Evolutionary conservation across 2,113 vertebrate species (phyloP).

Genomic region (Eulemur macaco): DNA sequence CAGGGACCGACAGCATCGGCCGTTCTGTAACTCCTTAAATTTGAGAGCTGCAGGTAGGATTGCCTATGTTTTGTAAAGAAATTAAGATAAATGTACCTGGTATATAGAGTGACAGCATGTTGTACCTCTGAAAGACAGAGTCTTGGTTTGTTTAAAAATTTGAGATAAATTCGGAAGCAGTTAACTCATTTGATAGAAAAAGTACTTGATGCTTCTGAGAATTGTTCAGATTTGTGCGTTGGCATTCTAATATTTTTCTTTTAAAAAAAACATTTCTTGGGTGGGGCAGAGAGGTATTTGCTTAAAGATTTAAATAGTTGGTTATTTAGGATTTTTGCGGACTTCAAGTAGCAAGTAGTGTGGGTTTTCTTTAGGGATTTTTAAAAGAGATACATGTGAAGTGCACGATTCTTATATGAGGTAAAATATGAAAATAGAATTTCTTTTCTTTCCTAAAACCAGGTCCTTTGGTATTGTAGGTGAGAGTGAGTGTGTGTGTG

Average conservation of each 20-base stretch:
- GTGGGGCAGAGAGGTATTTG: slow-evolving; percentile 81
- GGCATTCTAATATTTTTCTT: slow-evolving; percentile 57
- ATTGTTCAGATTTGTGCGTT: slow-evolving; percentile 62
- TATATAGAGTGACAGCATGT: slow-evolving; percentile 10
- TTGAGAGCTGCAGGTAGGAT: slow-evolving; percentile 84
- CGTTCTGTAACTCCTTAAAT: slow-evolving; percentile 77
- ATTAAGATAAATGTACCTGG: slow-evolving; percentile 48
- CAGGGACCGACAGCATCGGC: slow-evolving; percentile 66
- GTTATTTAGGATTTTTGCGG: slow-evolving; percentile 64
- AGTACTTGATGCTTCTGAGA: slow-evolving; percentile 65
- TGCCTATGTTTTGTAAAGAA: slow-evolving; percentile 45
- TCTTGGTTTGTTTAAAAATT: slow-evolving; percentile 51
- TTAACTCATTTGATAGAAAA: slow-evolving; percentile 72
- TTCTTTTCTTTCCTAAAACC: slow-evolving; percentile 52
- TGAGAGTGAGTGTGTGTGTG: not conserved
- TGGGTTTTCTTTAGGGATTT: slow-evolving; percentile 67
- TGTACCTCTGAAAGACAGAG: slow-evolving; percentile 67
- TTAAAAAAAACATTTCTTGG: slow-evolving; percentile 70
- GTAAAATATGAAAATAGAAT: slow-evolving; percentile 53
- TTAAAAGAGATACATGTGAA: slow-evolving; percentile 39
- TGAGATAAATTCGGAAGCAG: slow-evolving; percentile 65
- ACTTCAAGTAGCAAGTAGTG: slow-evolving; percentile 62
- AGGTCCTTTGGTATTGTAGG: slow-evolving; percentile 51
- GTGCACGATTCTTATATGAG: slow-evolving; percentile 48
- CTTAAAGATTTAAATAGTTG: slow-evolving; percentile 69